Conservation (phyloP, 2,113 vertebrate species). For the Zonotrichia leucophrys region DNA sequence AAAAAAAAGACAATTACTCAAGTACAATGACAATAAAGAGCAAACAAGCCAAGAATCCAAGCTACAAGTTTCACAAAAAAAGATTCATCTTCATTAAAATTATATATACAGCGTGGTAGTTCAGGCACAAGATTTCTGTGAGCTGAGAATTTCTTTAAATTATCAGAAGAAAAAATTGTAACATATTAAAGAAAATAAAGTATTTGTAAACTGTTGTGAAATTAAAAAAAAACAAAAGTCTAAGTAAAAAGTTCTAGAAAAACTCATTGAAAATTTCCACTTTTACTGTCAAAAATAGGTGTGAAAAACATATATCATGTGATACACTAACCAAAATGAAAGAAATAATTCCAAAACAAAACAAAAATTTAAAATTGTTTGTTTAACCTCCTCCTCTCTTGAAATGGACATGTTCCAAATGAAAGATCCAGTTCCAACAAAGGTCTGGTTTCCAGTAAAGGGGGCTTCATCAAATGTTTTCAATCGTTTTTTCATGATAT, state of each 20-base stretch:
- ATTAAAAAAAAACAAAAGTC: not conserved
- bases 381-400: not conserved
- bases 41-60: not conserved
- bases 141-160: not conserved
- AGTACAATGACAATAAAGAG: not conserved
- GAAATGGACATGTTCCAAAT: not conserved
- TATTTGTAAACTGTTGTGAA: not conserved
- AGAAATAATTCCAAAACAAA: not conserved
- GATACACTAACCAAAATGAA: not conserved
- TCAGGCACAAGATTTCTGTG: not conserved
- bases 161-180: not conserved
- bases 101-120: not conserved
- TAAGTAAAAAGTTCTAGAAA: not conserved
- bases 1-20: not conserved
- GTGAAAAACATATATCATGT: not conserved
- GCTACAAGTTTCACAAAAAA: not conserved
- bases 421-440: not conserved
- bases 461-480: not conserved
- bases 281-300: not conserved
- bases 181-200: not conserved
- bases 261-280: not conserved
- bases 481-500: not conserved
- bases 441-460: not conserved
- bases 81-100: not conserved
- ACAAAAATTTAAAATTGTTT: not conserved